These are phyloP conservation scores for Meiosimyza decipiens DNA, from an alignment of 2,888 invertebrate species.

Conservation along the genomic window DNA sequence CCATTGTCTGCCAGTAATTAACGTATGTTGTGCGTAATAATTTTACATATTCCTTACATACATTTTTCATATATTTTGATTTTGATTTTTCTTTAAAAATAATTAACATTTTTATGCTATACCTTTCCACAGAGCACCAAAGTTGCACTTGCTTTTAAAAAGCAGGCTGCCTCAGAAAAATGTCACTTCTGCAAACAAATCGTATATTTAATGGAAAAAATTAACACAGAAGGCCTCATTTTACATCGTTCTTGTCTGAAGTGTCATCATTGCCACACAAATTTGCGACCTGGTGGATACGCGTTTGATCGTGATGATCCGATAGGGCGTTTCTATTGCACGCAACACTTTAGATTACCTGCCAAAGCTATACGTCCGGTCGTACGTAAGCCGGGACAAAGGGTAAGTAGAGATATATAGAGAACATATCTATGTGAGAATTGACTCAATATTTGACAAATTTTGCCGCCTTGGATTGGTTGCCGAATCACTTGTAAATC, in stretches of 20 bases:
- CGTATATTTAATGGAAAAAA: constrained; percentile 93
- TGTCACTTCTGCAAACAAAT: constrained; percentile 91
- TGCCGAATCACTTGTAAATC: not conserved
- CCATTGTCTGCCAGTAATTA: too few species aligned
- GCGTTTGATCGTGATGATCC: constrained; percentile 77
- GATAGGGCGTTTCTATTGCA: constrained; percentile 79
- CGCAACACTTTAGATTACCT: constrained; percentile 77
- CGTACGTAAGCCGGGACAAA: constrained; percentile 54
- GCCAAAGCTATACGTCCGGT: constrained; percentile 68
- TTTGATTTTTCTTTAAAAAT: not conserved
- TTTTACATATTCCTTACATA: not conserved
- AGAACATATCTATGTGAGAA: not conserved
- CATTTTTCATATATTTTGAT: constrained; percentile 7
- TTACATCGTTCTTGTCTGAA: constrained; percentile 94
- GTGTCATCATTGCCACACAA: constrained; percentile 91
- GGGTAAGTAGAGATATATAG: constrained; percentile 44
- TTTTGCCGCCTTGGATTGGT: too few species aligned
- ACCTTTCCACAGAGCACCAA: constrained; percentile 69
- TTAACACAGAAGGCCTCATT: constrained; percentile 89
- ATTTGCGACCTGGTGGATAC: constrained; percentile 81
- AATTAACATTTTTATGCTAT: constrained; percentile 23
- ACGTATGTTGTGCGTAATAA: too few species aligned
- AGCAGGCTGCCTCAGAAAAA: constrained; percentile 77
- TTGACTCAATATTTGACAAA: too few species aligned
- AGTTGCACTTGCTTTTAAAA: constrained; percentile 71